A percentile compares a stretch with the other conserved stretches of the same genome.
Evolutionary conservation across 2,797 vertebrate species (phyloP).

Genomic region (Micromesistius poutassou): DNA sequence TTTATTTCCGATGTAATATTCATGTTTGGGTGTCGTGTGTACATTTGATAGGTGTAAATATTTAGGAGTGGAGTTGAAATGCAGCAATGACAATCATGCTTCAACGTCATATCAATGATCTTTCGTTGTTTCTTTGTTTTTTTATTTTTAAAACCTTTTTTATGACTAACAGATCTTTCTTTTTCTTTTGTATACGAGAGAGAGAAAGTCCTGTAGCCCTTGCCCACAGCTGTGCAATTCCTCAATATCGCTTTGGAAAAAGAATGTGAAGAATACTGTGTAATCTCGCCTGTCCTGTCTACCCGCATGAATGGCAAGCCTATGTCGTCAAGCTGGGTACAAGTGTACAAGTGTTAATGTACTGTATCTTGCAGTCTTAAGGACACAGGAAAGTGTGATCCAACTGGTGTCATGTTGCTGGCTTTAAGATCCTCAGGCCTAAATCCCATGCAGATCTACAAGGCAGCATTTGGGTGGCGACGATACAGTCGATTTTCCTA

Average conservation of each 20-base stretch:
- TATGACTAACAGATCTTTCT: too few relatives aligned
- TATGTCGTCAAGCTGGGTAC: not conserved
- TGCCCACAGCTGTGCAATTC: too few relatives aligned
- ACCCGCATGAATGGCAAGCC: not conserved
- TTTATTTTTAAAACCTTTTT: too few relatives aligned
- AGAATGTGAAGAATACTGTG: not conserved
- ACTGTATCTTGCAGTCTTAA: not conserved
- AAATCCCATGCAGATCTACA: not conserved
- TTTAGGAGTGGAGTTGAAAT: not conserved
- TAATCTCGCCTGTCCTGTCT: not conserved
- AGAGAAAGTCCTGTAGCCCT: too few relatives aligned
- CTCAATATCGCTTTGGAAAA: too few relatives aligned
- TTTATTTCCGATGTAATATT: conserved; percentile 11
- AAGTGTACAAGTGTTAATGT: not conserved
- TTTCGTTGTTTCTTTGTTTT: not conserved
- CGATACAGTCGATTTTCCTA: not conserved
- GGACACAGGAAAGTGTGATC: not conserved
- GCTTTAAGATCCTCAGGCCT: not conserved
- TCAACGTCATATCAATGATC: not conserved
- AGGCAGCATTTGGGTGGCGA: not conserved
- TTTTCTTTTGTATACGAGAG: too few relatives aligned
- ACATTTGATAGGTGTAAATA: not conserved
- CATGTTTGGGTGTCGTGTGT: not conserved
- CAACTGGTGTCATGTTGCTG: not conserved
- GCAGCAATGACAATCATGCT: not conserved